Percentiles rank a stretch among this genome's conserved stretches.
Conservation (phyloP, 1,140 invertebrate species). For the Hypsibius dujardini region DNA sequence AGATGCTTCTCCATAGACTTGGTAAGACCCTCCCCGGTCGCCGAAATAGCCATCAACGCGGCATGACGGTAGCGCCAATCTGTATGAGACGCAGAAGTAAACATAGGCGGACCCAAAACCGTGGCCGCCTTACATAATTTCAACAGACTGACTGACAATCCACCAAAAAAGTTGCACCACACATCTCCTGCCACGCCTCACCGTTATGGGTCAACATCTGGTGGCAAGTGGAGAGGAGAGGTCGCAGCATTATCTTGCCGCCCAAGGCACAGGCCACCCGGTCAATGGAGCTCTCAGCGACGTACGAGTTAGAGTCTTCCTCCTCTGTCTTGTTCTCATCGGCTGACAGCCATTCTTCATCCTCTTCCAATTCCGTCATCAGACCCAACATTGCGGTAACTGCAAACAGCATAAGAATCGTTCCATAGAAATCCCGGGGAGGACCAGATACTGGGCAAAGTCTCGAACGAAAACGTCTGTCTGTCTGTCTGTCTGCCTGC, state of each 20-base stretch:
- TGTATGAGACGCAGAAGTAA: slow-evolving; percentile 21
- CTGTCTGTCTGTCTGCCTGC: too few species aligned
- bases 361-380: slow-evolving; percentile 94
- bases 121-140: slow-evolving; percentile 41
- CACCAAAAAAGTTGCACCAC: slow-evolving; percentile 4
- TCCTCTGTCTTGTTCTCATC: slow-evolving; percentile 52
- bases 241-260: slow-evolving; percentile 79
- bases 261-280: slow-evolving; percentile 83
- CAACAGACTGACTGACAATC: not conserved
- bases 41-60: slow-evolving; percentile 92
- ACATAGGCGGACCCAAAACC: slow-evolving; percentile 20
- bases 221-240: slow-evolving; percentile 65
- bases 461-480: not conserved
- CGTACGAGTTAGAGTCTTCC: slow-evolving; percentile 58
- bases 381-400: slow-evolving; percentile 69
- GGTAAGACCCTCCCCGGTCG: slow-evolving; percentile 91
- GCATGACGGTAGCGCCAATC: slow-evolving; percentile 48
- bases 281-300: slow-evolving; percentile 83
- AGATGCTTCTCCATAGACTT: slow-evolving; percentile 91
- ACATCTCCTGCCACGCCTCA: slow-evolving; percentile 48
- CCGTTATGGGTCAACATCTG: slow-evolving; percentile 63
- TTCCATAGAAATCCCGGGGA: slow-evolving; percentile 12
- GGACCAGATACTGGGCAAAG: not conserved
- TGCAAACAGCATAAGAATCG: slow-evolving; percentile 31
- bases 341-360: slow-evolving; percentile 58